phyloP scores from a whole-genome alignment of 2,888 invertebrate species.

The Drosophila macrothrix region DNA sequence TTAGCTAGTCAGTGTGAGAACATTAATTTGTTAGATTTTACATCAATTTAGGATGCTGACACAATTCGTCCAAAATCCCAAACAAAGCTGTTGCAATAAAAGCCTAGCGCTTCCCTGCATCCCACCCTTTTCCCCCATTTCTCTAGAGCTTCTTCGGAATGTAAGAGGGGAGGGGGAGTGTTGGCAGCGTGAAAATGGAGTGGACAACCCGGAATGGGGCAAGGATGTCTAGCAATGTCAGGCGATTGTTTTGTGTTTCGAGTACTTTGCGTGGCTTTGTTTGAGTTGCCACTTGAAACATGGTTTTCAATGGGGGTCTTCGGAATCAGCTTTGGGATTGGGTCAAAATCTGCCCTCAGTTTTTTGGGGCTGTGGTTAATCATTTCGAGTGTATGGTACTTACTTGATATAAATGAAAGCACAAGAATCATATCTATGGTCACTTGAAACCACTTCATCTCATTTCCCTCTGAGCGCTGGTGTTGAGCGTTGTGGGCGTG shows the following conservation, averaged over 20 bases:
- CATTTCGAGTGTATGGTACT: conserved; percentile 68
- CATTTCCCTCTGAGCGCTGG: conserved; percentile 85
- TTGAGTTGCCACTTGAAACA: conserved; percentile 59
- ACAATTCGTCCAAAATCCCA: conserved; percentile 38
- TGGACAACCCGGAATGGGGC: not conserved
- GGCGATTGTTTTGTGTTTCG: conserved; percentile 66
- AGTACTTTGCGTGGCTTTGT: conserved; percentile 62
- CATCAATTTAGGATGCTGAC: conserved; percentile 17
- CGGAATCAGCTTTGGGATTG: conserved; percentile 31
- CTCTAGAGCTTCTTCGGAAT: not conserved
- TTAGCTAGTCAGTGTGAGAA: not conserved
- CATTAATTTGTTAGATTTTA: not conserved
- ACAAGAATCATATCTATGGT: conserved; percentile 85
- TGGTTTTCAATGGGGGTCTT: conserved; percentile 23
- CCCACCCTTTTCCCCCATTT: not conserved
- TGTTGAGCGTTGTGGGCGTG: conserved; percentile 56
- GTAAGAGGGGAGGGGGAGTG: not conserved
- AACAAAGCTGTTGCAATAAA: conserved; percentile 62
- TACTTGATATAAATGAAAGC: conserved; percentile 85
- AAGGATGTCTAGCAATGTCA: conserved; percentile 64
- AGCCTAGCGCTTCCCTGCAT: conserved; percentile 22
- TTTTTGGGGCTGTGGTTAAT: conserved; percentile 42
- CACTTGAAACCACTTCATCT: conserved; percentile 86
- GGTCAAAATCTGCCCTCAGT: conserved; percentile 44
- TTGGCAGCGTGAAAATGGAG: not conserved